A percentile compares a stretch with the other conserved stretches of the same genome.
Evolutionary conservation across 2,888 invertebrate species (phyloP).

Genomic region (Dryomyza anilis): DNA sequence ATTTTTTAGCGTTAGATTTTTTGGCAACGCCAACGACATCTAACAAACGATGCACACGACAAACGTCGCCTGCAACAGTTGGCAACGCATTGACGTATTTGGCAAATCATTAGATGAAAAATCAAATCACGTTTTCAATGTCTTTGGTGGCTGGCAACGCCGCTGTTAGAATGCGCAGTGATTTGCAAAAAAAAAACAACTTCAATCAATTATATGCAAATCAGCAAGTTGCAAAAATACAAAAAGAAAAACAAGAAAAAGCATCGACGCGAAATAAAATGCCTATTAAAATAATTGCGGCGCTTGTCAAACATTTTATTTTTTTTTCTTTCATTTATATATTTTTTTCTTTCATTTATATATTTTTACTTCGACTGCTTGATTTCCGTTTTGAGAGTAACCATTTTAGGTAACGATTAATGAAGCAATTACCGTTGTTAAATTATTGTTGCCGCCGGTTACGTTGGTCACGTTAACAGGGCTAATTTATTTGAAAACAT

Average conservation of each 20-base stretch:
- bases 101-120: slow-evolving; percentile 25
- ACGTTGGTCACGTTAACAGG: neutral
- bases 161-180: neutral
- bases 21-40: neutral
- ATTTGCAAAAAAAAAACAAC: neutral
- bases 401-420: slow-evolving; percentile 31
- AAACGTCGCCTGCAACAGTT: neutral
- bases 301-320: slow-evolving; percentile 19
- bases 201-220: slow-evolving; percentile 22
- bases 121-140: slow-evolving; percentile 28
- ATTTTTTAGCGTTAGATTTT: neutral
- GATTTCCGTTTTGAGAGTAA: neutral
- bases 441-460: neutral
- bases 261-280: slow-evolving; percentile 6
- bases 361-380: neutral
- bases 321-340: neutral
- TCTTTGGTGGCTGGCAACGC: neutral
- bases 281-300: slow-evolving; percentile 27
- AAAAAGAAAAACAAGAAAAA: neutral
- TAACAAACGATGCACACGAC: neutral
- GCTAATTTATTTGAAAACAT: neutral
- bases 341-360: neutral
- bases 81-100: slow-evolving; percentile 12
- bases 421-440: slow-evolving; percentile 27
- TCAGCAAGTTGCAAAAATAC: neutral